These are phyloP conservation scores for Dromiciops gliroides DNA, from an alignment of 2,113 vertebrate genomes.

Conservation along the genomic window DNA sequence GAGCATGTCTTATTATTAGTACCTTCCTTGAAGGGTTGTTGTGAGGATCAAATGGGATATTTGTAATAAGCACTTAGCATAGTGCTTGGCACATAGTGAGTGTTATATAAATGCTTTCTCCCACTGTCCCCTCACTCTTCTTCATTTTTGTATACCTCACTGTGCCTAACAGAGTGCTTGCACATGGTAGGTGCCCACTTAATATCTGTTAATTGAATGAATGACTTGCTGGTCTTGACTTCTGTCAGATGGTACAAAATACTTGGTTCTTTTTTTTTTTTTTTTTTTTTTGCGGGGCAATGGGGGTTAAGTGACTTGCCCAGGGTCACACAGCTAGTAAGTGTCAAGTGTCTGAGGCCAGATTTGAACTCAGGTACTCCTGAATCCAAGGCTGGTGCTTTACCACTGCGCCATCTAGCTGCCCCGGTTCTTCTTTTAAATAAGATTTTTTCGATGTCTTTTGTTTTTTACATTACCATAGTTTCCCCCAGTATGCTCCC, in stretches of 20 bases:
- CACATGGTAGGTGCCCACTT: not conserved
- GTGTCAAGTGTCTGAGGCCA: no score
- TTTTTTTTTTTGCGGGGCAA: no score
- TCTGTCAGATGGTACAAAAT: constrained; percentile 38
- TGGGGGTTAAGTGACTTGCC: no score
- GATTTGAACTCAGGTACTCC: no score
- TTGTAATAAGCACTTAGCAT: no score
- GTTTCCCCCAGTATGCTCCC: not conserved
- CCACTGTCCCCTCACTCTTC: not conserved
- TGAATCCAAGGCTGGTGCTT: no score
- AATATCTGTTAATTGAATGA: constrained; percentile 24
- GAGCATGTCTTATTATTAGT: not conserved
- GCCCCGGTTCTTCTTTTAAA: constrained; percentile 37
- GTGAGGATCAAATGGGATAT: no score
- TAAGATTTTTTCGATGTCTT: constrained; percentile 14
- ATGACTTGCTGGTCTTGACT: constrained; percentile 21
- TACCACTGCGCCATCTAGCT: no score
- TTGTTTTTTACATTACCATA: not conserved
- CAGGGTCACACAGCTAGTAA: no score
- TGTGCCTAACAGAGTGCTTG: not conserved
- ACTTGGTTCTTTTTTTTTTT: no score
- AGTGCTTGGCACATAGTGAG: not conserved
- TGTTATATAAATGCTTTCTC: not conserved
- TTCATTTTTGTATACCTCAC: not conserved
- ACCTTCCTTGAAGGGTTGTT: not conserved